Evolutionary conservation across 2,113 vertebrate genomes (phyloP).

Genomic region (Chelonoidis abingdonii): DNA sequence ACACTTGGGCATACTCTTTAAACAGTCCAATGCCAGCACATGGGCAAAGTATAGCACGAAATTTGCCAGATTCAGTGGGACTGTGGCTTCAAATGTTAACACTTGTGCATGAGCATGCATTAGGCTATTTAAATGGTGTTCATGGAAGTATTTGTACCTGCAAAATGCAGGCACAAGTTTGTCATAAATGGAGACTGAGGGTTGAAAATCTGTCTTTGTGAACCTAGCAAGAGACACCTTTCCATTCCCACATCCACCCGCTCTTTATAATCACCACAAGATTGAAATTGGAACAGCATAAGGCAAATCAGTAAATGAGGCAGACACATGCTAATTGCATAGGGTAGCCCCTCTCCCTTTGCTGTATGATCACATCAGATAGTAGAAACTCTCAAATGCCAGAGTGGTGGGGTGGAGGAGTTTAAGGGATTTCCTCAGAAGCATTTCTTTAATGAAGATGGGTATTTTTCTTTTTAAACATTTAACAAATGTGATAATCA

Average conservation of each 20-base stretch:
- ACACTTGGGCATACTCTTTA: not conserved
- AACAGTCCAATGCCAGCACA: fast-evolving
- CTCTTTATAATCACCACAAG: not conserved
- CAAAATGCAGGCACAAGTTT: not conserved
- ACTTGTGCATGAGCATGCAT: fast-evolving
- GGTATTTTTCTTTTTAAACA: not conserved
- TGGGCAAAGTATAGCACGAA: not conserved
- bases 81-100: not conserved
- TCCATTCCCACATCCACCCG: not conserved
- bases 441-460: not conserved
- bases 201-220: not conserved
- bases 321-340: not conserved
- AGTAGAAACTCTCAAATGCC: not conserved
- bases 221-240: not conserved
- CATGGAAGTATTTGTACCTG: not conserved
- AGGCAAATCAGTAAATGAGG: not conserved
- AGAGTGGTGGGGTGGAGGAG: fast-evolving
- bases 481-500: fast-evolving
- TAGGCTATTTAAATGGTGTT: not conserved
- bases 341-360: not conserved
- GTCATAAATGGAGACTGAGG: not conserved
- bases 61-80: not conserved
- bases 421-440: not conserved
- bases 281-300: not conserved
- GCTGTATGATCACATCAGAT: fast-evolving